Conservation (phyloP, 1,140 invertebrate species). For the Linepithema humile region DNA sequence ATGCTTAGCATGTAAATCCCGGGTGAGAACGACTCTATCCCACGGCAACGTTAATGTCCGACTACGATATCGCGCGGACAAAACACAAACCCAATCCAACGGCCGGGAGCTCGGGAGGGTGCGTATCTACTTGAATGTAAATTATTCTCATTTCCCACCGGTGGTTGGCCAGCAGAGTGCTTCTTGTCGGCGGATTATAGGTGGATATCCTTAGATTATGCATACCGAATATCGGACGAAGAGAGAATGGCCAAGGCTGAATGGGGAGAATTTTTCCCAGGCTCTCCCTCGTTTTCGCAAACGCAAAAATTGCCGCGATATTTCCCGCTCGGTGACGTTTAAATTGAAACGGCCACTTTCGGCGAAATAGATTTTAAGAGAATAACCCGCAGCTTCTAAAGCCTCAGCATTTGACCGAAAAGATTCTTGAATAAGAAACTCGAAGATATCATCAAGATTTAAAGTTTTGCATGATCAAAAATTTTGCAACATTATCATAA, state of each 20-base stretch:
- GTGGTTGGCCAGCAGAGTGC: conserved; percentile 16
- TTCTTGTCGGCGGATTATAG: conserved; percentile 38
- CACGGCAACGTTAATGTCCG: conserved; percentile 8
- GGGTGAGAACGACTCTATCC: not conserved
- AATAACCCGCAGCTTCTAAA: not conserved
- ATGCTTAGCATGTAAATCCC: not conserved
- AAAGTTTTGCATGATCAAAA: not conserved
- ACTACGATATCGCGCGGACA: conserved; percentile 1
- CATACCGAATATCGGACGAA: conserved; percentile 49
- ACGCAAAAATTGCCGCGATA: conserved; percentile 42
- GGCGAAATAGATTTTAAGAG: conserved; percentile 10
- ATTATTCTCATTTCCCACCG: conserved; percentile 50
- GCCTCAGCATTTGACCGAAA: not conserved
- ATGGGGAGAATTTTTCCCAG: conserved; percentile 26
- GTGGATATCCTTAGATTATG: conserved; percentile 50
- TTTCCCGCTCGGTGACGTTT: conserved; percentile 41
- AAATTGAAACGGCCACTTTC: conserved; percentile 40
- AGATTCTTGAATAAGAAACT: not conserved
- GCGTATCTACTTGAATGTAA: conserved; percentile 54
- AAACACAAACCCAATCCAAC: not conserved
- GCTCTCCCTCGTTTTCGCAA: conserved; percentile 6
- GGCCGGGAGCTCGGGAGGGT: not conserved
- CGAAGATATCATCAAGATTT: not conserved
- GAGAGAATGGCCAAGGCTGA: conserved; percentile 36
- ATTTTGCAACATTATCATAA: not conserved